Conservation (phyloP, 2,113 vertebrate genomes). For the Sceloporus undulatus region DNA sequence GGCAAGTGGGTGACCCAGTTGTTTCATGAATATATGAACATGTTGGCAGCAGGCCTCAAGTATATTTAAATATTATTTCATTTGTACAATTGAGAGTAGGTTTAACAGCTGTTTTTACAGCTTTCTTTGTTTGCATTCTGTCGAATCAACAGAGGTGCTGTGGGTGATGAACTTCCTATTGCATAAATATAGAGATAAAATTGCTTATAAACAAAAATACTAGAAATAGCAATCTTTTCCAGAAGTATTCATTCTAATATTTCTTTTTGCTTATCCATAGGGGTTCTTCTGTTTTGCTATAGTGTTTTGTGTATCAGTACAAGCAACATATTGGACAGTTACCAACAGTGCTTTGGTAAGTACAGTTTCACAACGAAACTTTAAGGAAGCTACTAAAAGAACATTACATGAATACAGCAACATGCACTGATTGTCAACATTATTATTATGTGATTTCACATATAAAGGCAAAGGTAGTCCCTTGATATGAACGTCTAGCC, state of each 20-base stretch:
- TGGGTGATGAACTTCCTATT: background rate
- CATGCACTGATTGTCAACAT: background rate
- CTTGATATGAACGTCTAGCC: too few relatives aligned
- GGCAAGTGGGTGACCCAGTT: too few relatives aligned
- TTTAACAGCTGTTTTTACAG: background rate
- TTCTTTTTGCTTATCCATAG: conserved; percentile 59
- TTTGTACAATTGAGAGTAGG: background rate
- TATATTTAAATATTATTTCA: background rate
- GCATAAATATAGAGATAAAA: background rate
- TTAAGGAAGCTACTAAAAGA: background rate
- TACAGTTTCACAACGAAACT: background rate
- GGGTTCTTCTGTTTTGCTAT: conserved; percentile 79
- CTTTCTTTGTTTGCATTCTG: background rate
- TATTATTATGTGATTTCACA: background rate
- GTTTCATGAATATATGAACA: background rate
- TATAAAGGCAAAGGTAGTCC: too few relatives aligned
- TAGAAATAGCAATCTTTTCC: background rate
- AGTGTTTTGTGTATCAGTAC: conserved; percentile 69
- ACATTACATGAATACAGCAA: background rate
- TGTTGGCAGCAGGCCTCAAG: background rate
- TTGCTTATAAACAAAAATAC: background rate
- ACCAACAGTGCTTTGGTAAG: conserved; percentile 72
- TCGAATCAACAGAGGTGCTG: background rate
- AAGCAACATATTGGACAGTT: conserved; percentile 73
- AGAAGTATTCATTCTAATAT: conserved; percentile 34